phyloP scores from a whole-genome alignment of 2,888 invertebrate species.

The Ochropacha duplaris region DNA sequence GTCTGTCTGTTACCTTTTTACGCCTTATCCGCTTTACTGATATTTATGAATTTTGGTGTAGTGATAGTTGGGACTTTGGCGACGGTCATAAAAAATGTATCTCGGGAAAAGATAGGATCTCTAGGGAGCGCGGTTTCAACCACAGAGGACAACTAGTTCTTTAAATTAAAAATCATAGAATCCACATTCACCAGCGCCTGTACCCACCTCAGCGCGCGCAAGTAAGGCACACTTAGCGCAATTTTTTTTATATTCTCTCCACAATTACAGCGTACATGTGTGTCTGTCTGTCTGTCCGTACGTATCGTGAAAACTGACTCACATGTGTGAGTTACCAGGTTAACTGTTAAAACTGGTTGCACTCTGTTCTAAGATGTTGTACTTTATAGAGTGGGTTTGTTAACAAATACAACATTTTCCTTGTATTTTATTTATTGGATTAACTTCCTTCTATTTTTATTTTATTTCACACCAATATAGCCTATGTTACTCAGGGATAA shows the following conservation, averaged over 20 bases:
- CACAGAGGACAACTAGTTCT: too few species aligned
- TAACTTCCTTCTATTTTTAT: too few species aligned
- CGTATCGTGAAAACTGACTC: conserved; percentile 22
- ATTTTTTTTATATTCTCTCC: conserved; percentile 75
- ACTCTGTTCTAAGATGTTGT: neutral
- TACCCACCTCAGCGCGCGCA: conserved; percentile 63
- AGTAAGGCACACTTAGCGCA: conserved; percentile 80
- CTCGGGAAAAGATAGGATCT: too few species aligned
- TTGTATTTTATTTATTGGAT: neutral
- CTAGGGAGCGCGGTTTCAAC: too few species aligned
- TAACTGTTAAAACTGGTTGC: conserved; percentile 34
- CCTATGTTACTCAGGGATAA: too few species aligned
- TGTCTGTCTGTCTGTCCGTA: conserved; percentile 34
- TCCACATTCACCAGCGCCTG: conserved; percentile 32
- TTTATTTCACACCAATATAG: too few species aligned
- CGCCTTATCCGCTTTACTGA: too few species aligned
- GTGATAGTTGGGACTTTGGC: too few species aligned
- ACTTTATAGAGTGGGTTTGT: neutral
- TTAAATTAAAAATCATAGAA: neutral
- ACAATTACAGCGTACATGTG: conserved; percentile 61
- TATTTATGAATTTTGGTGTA: too few species aligned
- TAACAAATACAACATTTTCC: neutral
- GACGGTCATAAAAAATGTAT: too few species aligned
- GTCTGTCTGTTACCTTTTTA: too few species aligned
- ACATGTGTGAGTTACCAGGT: conserved; percentile 36